phyloP scores from a whole-genome alignment of 2,113 vertebrate genomes.

The Ctenomys sociabilis region DNA sequence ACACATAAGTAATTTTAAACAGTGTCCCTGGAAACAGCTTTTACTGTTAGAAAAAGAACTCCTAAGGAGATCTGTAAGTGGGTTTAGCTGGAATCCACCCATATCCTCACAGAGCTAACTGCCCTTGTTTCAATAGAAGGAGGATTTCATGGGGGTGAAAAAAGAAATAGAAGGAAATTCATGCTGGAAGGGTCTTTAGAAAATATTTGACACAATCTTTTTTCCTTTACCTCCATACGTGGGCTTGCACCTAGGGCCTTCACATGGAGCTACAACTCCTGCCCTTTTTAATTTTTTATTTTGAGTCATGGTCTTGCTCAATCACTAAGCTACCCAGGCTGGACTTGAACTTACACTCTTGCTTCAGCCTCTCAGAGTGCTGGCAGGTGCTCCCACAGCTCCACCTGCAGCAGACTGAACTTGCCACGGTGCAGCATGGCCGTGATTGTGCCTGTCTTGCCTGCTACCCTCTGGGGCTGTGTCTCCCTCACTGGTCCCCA shows the following conservation, averaged over 20 bases:
- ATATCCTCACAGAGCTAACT: conserved; percentile 46
- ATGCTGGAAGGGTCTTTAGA: conserved; percentile 20
- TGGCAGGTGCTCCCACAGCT: neutral
- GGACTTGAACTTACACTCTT: neutral
- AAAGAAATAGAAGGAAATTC: conserved; percentile 30
- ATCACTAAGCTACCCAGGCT: neutral
- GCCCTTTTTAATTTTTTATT: neutral
- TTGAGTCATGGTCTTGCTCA: neutral
- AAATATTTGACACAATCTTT: neutral
- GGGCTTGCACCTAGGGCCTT: neutral
- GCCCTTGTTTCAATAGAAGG: neutral
- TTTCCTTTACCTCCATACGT: too few relatives aligned
- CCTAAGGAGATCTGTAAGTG: conserved; percentile 40
- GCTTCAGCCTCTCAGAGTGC: neutral
- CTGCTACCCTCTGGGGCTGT: neutral
- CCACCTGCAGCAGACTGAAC: neutral
- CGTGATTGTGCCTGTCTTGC: neutral
- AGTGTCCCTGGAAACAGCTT: conserved; percentile 25
- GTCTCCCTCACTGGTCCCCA: neutral
- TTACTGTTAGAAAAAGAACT: conserved; percentile 25
- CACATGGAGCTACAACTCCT: neutral
- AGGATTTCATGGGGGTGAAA: neutral
- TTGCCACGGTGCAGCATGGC: neutral
- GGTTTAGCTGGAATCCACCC: conserved; percentile 30
- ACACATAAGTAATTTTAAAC: conserved; percentile 15